Percentiles rank a stretch among this genome's conserved stretches.
Conservation (phyloP, 2,113 vertebrate species). For the Zeus faber region DNA sequence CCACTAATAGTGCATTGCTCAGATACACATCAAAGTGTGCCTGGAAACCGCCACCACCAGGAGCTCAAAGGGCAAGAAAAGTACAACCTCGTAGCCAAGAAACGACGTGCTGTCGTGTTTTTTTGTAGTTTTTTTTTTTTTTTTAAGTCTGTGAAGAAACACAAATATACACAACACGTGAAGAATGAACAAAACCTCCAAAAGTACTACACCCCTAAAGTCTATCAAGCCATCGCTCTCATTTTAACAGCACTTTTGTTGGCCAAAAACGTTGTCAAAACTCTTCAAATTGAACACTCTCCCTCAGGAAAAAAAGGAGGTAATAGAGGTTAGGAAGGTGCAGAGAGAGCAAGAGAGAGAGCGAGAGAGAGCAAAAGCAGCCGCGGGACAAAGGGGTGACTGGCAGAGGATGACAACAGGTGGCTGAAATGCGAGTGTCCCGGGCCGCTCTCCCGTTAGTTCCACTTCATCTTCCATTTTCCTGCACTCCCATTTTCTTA, state of each 20-base stretch:
- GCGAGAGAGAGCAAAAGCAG: constrained; percentile 23
- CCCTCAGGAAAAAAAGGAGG: neutral
- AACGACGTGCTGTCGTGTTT: too few relatives aligned
- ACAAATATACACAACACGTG: too few relatives aligned
- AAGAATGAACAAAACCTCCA: too few relatives aligned
- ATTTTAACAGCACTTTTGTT: too few relatives aligned
- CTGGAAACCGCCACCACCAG: constrained; percentile 78
- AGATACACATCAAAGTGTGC: constrained; percentile 89
- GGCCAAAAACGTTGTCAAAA: neutral
- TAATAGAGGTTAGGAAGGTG: neutral
- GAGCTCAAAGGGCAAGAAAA: constrained; percentile 56
- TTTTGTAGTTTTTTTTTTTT: too few relatives aligned
- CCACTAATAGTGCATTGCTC: constrained; percentile 80
- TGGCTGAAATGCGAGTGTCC: constrained; percentile 63
- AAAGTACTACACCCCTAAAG: too few relatives aligned
- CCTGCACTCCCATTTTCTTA: constrained; percentile 61
- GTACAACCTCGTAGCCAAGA: constrained; percentile 2
- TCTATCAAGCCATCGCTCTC: too few relatives aligned
- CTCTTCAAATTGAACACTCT: neutral
- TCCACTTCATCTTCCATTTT: constrained; percentile 73
- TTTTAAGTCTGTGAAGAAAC: too few relatives aligned
- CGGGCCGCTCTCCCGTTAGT: constrained; percentile 65
- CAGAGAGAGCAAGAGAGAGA: constrained; percentile 7
- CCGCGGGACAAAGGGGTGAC: constrained; percentile 20
- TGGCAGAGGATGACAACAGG: constrained; percentile 62